Evolutionary conservation across 2,888 invertebrate species (phyloP).

Genomic region (Brachyopa scutellaris): DNA sequence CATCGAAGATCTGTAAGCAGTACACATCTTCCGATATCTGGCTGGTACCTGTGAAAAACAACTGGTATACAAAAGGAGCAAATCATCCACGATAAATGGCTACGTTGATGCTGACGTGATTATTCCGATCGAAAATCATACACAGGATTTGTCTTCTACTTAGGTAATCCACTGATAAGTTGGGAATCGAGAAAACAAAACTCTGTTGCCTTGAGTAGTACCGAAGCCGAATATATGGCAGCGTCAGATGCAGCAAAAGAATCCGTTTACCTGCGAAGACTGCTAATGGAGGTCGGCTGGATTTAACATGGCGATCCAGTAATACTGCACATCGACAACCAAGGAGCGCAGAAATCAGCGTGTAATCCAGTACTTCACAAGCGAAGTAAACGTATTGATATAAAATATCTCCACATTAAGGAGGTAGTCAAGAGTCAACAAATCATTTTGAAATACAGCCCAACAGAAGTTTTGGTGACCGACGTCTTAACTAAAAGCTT

Average conservation of each 20-base stretch:
- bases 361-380: slow-evolving; percentile 63
- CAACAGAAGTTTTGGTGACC: slow-evolving; percentile 50
- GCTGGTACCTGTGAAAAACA: not conserved
- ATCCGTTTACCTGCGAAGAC: slow-evolving; percentile 22
- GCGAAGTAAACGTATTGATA: slow-evolving; percentile 44
- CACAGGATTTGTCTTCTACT: slow-evolving; percentile 23
- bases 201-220: not conserved
- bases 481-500: slow-evolving; percentile 1
- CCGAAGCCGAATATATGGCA: not conserved
- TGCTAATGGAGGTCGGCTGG: slow-evolving; percentile 56
- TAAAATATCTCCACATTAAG: slow-evolving; percentile 26
- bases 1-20: slow-evolving; percentile 15
- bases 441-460: slow-evolving; percentile 21
- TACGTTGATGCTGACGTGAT: slow-evolving; percentile 51
- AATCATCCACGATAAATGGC: not conserved
- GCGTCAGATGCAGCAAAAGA: slow-evolving; percentile 20
- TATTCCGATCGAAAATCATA: slow-evolving; percentile 44
- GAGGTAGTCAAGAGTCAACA: slow-evolving; percentile 8
- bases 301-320: slow-evolving; percentile 53
- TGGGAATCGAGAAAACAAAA: slow-evolving; percentile 49
- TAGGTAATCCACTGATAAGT: not conserved
- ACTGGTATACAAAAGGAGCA: not conserved
- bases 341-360: slow-evolving; percentile 51
- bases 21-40: slow-evolving; percentile 19
- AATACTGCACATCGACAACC: slow-evolving; percentile 42